Conservation (phyloP, 2,888 invertebrate genomes). For the Spodoptera picta region DNA sequence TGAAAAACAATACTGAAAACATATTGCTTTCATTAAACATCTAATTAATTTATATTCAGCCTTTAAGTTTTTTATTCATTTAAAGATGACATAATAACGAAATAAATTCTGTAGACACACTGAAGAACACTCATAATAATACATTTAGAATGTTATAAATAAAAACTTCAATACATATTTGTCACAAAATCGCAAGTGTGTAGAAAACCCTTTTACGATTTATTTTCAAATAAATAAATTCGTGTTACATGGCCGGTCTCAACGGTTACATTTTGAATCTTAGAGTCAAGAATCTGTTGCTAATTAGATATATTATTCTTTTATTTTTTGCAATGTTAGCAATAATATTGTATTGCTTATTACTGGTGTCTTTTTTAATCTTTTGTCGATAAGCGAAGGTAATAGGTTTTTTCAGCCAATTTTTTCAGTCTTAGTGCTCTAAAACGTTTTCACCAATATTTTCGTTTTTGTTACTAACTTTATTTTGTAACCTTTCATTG, state of each 20-base stretch:
- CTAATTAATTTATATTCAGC: slow-evolving; percentile 9
- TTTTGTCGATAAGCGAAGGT: slow-evolving; percentile 68
- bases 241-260: slow-evolving; percentile 55
- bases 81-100: neutral
- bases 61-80: neutral
- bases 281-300: slow-evolving; percentile 24
- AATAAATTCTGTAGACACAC: neutral
- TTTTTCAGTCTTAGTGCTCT: slow-evolving; percentile 87
- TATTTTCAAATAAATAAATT: slow-evolving; percentile 57
- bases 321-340: slow-evolving; percentile 12
- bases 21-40: too few relatives aligned
- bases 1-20: neutral
- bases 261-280: slow-evolving; percentile 34
- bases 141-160: neutral
- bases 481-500: slow-evolving; percentile 61
- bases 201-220: slow-evolving; percentile 22
- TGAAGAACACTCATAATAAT: neutral
- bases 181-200: slow-evolving; percentile 44
- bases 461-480: slow-evolving; percentile 54
- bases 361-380: slow-evolving; percentile 15
- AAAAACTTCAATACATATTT: neutral
- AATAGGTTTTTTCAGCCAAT: slow-evolving; percentile 75
- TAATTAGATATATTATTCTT: slow-evolving; percentile 17
- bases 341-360: slow-evolving; percentile 17
- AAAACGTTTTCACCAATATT: slow-evolving; percentile 74